phyloP scores from a whole-genome alignment of 2,888 invertebrate genomes.

The Spilosoma lubricipeda region DNA sequence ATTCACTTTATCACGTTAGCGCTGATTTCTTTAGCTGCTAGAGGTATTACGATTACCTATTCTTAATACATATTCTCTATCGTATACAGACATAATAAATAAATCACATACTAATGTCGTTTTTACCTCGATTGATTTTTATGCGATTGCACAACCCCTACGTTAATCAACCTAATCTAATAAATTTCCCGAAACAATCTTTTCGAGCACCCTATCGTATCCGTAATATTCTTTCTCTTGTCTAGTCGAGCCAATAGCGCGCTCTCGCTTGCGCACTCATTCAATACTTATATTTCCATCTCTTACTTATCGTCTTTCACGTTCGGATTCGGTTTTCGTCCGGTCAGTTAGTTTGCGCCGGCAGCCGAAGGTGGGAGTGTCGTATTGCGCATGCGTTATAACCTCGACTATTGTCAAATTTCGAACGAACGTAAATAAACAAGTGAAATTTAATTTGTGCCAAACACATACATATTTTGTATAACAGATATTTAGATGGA shows the following conservation, averaged over 20 bases:
- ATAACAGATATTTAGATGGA: conserved; percentile 42
- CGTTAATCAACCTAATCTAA: conserved; percentile 36
- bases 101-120: conserved; percentile 6
- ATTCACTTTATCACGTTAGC: too few species aligned
- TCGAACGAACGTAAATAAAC: conserved; percentile 80
- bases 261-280: conserved; percentile 38
- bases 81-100: not conserved
- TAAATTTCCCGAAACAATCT: conserved; percentile 38
- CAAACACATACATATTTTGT: conserved; percentile 46
- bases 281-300: conserved; percentile 31
- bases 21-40: not conserved
- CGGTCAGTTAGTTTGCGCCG: conserved; percentile 71
- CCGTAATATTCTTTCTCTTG: conserved; percentile 42
- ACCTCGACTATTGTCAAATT: conserved; percentile 69
- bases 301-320: conserved; percentile 27
- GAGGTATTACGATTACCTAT: not conserved
- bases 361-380: conserved; percentile 59
- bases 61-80: too few species aligned
- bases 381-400: conserved; percentile 74
- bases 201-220: conserved; percentile 29
- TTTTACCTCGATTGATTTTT: conserved; percentile 28
- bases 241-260: conserved; percentile 28
- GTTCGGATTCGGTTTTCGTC: conserved; percentile 49
- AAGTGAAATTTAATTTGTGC: conserved; percentile 73
- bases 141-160: conserved; percentile 23